Conservation (phyloP, 2,797 vertebrate genomes). For the Caiman crocodilus region DNA sequence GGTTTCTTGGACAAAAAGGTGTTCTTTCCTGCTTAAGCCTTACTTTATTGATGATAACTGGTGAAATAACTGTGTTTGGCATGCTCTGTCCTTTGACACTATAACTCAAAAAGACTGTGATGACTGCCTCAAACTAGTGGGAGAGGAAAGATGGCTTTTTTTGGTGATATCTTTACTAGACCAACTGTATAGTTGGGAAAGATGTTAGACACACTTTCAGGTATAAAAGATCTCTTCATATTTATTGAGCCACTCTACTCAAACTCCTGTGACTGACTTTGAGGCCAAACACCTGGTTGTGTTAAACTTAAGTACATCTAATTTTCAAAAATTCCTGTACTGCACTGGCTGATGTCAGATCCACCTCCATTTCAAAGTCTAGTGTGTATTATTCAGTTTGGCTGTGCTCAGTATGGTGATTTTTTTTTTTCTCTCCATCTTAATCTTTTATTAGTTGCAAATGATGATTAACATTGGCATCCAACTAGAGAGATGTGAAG, state of each 20-base stretch:
- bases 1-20: not conserved
- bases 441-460: not conserved
- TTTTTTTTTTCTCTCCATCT: not conserved
- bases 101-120: not conserved
- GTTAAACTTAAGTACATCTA: not conserved
- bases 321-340: not conserved
- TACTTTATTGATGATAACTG: not conserved
- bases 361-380: too few species aligned
- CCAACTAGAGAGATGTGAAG: not conserved
- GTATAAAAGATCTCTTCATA: too few species aligned
- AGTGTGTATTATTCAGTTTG: not conserved
- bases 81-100: not conserved
- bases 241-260: too few species aligned
- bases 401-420: not conserved
- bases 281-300: not conserved
- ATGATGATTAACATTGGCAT: not conserved
- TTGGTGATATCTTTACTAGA: too few species aligned
- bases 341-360: not conserved
- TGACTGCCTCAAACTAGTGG: not conserved
- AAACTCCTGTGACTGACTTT: not conserved
- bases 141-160: not conserved
- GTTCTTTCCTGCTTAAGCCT: not conserved
- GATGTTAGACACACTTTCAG: too few species aligned
- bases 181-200: too few species aligned
- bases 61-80: fast-evolving